Evolutionary conservation across 2,113 vertebrate genomes (phyloP).

Genomic region (Protomyctophum bolini): DNA sequence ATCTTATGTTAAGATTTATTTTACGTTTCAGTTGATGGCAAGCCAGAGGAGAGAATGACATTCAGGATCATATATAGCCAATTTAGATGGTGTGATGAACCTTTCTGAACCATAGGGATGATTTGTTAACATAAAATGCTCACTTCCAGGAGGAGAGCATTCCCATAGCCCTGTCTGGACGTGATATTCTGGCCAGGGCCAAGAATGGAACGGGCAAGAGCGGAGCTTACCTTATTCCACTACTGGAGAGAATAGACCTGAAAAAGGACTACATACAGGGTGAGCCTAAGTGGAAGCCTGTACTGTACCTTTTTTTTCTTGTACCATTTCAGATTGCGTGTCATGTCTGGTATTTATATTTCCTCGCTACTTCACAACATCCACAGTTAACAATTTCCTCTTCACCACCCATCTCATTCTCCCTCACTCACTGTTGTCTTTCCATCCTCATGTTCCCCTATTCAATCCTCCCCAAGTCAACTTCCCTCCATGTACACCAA

Average conservation of each 20-base stretch:
- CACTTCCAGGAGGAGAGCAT: slow-evolving; percentile 83
- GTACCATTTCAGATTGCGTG: too few relatives aligned
- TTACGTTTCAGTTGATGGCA: too few relatives aligned
- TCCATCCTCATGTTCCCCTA: background rate
- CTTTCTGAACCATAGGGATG: background rate
- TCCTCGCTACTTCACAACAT: background rate
- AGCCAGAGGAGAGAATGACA: too few relatives aligned
- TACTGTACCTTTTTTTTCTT: background rate
- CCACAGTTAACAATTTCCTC: background rate
- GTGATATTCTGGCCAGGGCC: slow-evolving; percentile 81
- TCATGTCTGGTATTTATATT: background rate
- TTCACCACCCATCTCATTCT: background rate
- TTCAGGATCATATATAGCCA: too few relatives aligned
- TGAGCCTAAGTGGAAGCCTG: slow-evolving; percentile 34
- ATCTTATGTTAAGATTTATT: too few relatives aligned
- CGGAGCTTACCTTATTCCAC: slow-evolving; percentile 83
- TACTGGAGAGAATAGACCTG: slow-evolving; percentile 82
- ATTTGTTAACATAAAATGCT: background rate
- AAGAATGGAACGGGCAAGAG: slow-evolving; percentile 84
- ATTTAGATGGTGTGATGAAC: background rate
- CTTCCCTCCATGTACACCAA: too few relatives aligned
- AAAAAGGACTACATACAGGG: slow-evolving; percentile 83
- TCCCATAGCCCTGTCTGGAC: slow-evolving; percentile 81
- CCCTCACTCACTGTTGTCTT: background rate
- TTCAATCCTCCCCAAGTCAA: background rate